Percentiles rank a stretch among this genome's conserved stretches.
phyloP scores from a whole-genome alignment of 2,888 invertebrate genomes.

The Sarcophaga subvicina region DNA sequence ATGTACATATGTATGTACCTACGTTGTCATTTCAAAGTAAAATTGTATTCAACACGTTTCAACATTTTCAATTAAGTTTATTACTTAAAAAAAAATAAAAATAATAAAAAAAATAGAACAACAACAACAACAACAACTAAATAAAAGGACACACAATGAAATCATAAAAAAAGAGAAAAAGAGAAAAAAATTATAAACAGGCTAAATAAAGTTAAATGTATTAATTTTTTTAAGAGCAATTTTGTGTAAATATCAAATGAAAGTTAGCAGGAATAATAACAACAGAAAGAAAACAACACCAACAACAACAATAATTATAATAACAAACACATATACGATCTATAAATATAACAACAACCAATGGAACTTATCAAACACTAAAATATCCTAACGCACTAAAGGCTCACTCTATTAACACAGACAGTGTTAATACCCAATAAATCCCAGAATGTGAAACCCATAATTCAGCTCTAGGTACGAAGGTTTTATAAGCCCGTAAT shows the following conservation, averaged over 20 bases:
- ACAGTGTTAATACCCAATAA: too few relatives aligned
- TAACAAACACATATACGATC: neutral
- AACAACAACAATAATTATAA: conserved; percentile 20
- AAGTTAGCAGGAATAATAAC: conserved; percentile 31
- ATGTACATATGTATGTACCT: neutral
- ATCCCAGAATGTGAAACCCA: too few relatives aligned
- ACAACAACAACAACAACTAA: conserved; percentile 35
- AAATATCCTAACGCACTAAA: conserved; percentile 1
- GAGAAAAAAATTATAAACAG: conserved; percentile 44
- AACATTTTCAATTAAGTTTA: conserved; percentile 70
- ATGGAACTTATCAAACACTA: conserved; percentile 23
- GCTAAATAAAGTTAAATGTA: conserved; percentile 76
- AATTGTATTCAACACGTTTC: conserved; percentile 68
- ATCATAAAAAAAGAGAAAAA: conserved; percentile 40
- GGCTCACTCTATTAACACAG: neutral
- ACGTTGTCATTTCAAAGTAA: conserved; percentile 54
- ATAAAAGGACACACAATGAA: conserved; percentile 60
- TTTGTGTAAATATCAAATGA: conserved; percentile 74
- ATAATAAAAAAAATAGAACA: conserved; percentile 35
- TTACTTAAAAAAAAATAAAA: conserved; percentile 59
- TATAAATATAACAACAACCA: neutral
- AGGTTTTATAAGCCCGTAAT: too few relatives aligned
- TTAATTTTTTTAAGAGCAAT: conserved; percentile 80
- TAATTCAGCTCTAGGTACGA: too few relatives aligned
- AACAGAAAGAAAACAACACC: neutral